These are phyloP conservation scores for Timema podura DNA, from an alignment of 2,888 invertebrate species.

Conservation along the genomic window DNA sequence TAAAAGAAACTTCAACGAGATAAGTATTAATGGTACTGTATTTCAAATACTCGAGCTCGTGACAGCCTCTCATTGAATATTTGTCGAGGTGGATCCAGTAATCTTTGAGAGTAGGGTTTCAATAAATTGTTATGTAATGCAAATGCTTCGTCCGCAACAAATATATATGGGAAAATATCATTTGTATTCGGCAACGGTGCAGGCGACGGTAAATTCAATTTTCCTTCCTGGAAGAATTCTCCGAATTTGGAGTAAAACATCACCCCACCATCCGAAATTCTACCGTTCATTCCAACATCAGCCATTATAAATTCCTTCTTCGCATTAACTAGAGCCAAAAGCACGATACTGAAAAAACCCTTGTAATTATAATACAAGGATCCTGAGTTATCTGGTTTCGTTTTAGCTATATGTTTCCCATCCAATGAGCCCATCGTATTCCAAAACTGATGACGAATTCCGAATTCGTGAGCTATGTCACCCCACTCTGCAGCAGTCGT, in stretches of 20 bases:
- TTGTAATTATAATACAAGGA: neutral
- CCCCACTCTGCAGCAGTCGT: neutral
- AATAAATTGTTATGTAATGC: neutral
- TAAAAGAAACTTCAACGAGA: too few species aligned
- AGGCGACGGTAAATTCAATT: neutral
- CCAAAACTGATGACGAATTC: neutral
- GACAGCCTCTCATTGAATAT: neutral
- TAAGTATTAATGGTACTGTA: too few species aligned
- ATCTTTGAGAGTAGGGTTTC: slow-evolving; percentile 3
- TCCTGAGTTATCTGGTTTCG: neutral
- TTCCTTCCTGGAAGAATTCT: neutral
- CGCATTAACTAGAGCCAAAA: slow-evolving; percentile 1
- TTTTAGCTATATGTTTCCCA: neutral
- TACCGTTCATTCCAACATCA: neutral
- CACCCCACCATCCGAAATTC: neutral
- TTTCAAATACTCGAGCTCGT: neutral
- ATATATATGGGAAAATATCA: neutral
- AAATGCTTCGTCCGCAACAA: slow-evolving; percentile 7
- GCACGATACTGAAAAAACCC: neutral
- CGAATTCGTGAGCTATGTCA: neutral
- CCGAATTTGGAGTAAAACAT: neutral
- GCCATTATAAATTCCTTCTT: neutral
- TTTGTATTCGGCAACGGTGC: neutral
- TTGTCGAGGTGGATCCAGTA: too few species aligned
- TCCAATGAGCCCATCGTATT: neutral